phyloP scores from a whole-genome alignment of 2,888 invertebrate species.

The Ecdyonurus torrentis region DNA sequence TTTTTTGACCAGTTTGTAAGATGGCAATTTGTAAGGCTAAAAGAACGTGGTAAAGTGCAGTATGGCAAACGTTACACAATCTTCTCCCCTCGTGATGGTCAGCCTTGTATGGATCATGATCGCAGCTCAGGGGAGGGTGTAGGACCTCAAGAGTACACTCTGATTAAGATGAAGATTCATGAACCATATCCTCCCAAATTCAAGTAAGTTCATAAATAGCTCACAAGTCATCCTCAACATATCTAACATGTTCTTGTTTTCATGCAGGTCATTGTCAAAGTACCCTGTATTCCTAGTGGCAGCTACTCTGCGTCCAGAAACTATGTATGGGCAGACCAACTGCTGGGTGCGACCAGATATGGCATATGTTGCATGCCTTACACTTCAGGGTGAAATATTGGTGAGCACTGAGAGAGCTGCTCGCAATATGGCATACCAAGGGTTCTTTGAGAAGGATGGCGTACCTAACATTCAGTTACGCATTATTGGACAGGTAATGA shows the following conservation, averaged over 20 bases:
- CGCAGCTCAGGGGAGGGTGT: constrained; percentile 91
- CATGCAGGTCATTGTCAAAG: constrained; percentile 33
- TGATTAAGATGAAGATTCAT: constrained; percentile 79
- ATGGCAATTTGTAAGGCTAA: constrained; percentile 88
- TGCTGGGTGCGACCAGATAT: constrained; percentile 97
- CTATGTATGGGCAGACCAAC: constrained; percentile 99
- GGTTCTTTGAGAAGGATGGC: constrained; percentile 66
- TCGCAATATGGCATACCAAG: constrained; percentile 91
- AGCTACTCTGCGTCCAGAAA: constrained; percentile 96
- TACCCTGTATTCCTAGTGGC: constrained; percentile 72
- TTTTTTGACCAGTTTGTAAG: constrained; percentile 95
- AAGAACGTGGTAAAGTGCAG: constrained; percentile 72
- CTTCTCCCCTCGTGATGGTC: constrained; percentile 88
- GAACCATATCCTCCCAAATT: constrained; percentile 55
- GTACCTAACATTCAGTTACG: constrained; percentile 51
- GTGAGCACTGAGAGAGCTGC: constrained; percentile 80
- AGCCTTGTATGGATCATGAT: constrained; percentile 99
- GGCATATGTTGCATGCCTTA: constrained; percentile 73
- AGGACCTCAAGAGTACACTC: constrained; percentile 93
- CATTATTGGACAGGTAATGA: constrained; percentile 44
- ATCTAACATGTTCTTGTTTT: too few species aligned
- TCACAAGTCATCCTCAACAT: too few species aligned
- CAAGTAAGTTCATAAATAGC: constrained; percentile 42
- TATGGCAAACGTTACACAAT: constrained; percentile 96
- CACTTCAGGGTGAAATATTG: constrained; percentile 56